These are phyloP conservation scores for Carassius auratus DNA, from an alignment of 2,113 vertebrate species.

Conservation along the genomic window DNA sequence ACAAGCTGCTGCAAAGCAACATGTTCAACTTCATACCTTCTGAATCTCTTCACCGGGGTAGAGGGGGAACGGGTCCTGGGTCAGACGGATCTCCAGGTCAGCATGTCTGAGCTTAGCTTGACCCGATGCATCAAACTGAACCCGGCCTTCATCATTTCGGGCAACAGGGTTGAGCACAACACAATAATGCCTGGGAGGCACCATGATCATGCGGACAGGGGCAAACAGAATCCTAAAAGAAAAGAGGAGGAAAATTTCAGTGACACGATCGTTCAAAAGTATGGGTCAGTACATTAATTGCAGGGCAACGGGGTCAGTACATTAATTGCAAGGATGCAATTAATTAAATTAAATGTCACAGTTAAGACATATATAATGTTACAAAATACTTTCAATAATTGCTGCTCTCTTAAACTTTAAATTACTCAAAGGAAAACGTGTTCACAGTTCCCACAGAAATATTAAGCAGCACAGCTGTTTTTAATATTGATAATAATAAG, in stretches of 20 bases:
- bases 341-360: too few relatives aligned
- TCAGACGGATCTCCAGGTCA: conserved; percentile 86
- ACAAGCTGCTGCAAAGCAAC: conserved; percentile 8
- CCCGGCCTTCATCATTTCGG: conserved; percentile 62
- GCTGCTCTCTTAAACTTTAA: not conserved
- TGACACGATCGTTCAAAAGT: not conserved
- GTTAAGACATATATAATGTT: not conserved
- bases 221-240: conserved; percentile 77
- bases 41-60: conserved; percentile 77
- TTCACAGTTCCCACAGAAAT: not conserved
- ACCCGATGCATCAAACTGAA: conserved; percentile 79
- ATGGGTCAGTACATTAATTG: not conserved
- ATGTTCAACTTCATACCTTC: conserved; percentile 63
- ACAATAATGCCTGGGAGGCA: conserved; percentile 89
- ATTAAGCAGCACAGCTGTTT: not conserved
- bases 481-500: not conserved
- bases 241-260: not conserved
- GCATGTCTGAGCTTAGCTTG: conserved; percentile 87
- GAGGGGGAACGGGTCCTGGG: conserved; percentile 83
- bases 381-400: not conserved
- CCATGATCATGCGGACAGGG: conserved; percentile 81
- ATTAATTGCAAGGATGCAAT: too few relatives aligned
- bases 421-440: not conserved
- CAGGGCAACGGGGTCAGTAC: not conserved
- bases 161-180: conserved; percentile 80